Conservation (phyloP, 64 coral and sea anemone species). For the Stichodactyla helianthus region DNA sequence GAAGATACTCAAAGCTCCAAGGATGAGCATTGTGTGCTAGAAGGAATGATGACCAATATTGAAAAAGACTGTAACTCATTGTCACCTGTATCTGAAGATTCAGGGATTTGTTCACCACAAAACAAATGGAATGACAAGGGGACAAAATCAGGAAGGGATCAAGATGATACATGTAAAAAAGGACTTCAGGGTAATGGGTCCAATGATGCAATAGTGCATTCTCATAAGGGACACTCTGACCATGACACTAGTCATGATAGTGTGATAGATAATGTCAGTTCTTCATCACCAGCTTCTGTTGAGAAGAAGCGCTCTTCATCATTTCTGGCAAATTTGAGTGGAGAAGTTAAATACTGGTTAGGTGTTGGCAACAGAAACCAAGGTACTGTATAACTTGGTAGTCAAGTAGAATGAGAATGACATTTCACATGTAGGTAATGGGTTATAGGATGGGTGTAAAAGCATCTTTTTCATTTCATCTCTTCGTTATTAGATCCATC, state of each 20-base stretch:
- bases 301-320: conserved; percentile 21
- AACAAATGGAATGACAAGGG: background rate
- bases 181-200: background rate
- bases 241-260: conserved; percentile 33
- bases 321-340: conserved; percentile 65
- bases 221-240: conserved; percentile 5
- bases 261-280: conserved; percentile 37
- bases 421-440: no score
- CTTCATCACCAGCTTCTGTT: background rate
- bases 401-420: no score
- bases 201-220: no score
- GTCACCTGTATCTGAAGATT: conserved; percentile 74
- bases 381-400: background rate
- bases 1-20: background rate
- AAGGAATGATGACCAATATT: background rate
- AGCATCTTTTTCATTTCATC: background rate
- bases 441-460: no score
- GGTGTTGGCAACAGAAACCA: conserved; percentile 40
- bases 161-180: background rate
- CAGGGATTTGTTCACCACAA: conserved; percentile 41
- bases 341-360: conserved; percentile 89
- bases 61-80: conserved; percentile 4
- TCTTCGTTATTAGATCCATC: background rate
- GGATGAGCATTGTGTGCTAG: conserved; percentile 23
- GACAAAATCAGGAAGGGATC: background rate